Base-by-base conservation (phyloP, 2,113 vertebrate species). In the Oceanodroma tethys region DNA sequence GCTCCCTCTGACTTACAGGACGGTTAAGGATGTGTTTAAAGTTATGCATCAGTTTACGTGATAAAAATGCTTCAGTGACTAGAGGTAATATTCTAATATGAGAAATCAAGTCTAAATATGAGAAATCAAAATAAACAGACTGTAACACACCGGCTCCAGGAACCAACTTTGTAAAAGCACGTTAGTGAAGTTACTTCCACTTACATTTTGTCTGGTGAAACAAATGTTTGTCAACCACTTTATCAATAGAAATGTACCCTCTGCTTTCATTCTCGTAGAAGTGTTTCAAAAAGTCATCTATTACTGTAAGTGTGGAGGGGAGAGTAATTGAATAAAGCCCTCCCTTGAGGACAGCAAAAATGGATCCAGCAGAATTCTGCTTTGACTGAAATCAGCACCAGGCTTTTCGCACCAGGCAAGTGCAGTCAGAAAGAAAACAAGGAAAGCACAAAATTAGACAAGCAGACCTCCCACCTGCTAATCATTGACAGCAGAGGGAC, bases 41-140 rank as follows among this genome's bases (percentile, higher is more conserved):
- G 19, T 20, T 11, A 29, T 1, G 8, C 43, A 23, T 47, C 68
- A 1, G 20, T 36, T 76, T 34, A 5, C 0, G 2, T 0, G 50
- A 12, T 60, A 32, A 81, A 88, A 86, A 47, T 7, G 10, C 12
- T 65, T 38, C 65, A 3, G 38, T 22, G 32, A 27, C 30, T 55
- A 13, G 16, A 74, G 36, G 68, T 19, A 45, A 36, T 36, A 63
- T 47, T 63, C 43, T 36, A 21, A 58, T 10, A 8, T 2, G 22
- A 78, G 55, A 58, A 76, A 56, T 62, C 36, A 22, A 1, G 65
- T 56, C 32, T 38, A 23, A 68, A 73, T 15, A 29, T 4, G 15
- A n/a, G 23, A 48, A 47, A 70, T 45, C n/a, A n/a, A 58, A 86
- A 82, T 53, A 45, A 91, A 42, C 0, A 1, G 45, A 15, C 18